Evolutionary conservation across 2,888 invertebrate species (phyloP).

Genomic region (Luffia ferchaultella): DNA sequence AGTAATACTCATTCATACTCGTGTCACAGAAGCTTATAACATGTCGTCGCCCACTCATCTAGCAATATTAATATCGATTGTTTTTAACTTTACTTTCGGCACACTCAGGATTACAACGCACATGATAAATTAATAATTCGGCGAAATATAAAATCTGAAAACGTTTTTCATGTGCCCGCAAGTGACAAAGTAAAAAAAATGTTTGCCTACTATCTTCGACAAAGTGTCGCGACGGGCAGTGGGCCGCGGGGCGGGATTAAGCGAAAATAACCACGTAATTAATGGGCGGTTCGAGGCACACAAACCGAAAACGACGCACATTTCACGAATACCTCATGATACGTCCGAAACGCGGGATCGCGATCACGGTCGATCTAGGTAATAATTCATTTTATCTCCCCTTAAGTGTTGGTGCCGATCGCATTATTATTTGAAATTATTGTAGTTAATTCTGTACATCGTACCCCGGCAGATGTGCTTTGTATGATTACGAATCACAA

Average conservation of each 20-base stretch:
- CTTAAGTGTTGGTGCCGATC: no score
- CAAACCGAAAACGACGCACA: slow-evolving; percentile 41
- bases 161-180: slow-evolving; percentile 26
- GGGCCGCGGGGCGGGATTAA: slow-evolving; percentile 52
- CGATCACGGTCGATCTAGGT: no score
- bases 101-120: slow-evolving; percentile 9
- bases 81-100: slow-evolving; percentile 11
- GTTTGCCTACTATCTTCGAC: slow-evolving; percentile 27
- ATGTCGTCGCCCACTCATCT: no score
- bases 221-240: slow-evolving; percentile 39
- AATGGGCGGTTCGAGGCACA: slow-evolving; percentile 45
- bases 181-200: slow-evolving; percentile 24
- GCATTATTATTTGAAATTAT: no score
- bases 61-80: slow-evolving; percentile 12
- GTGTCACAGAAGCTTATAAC: no score
- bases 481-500: no score
- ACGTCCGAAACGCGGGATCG: no score
- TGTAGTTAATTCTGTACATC: no score
- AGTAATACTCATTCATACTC: no score
- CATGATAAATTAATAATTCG: slow-evolving; percentile 12
- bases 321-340: slow-evolving; percentile 36
- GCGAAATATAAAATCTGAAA: slow-evolving; percentile 21
- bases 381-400: no score
- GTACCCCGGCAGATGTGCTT: no score
- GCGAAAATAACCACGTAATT: slow-evolving; percentile 54